These are phyloP conservation scores for Porites divaricata DNA, from an alignment of 92 coral and sea anemone genomes.

Conservation along the genomic window DNA sequence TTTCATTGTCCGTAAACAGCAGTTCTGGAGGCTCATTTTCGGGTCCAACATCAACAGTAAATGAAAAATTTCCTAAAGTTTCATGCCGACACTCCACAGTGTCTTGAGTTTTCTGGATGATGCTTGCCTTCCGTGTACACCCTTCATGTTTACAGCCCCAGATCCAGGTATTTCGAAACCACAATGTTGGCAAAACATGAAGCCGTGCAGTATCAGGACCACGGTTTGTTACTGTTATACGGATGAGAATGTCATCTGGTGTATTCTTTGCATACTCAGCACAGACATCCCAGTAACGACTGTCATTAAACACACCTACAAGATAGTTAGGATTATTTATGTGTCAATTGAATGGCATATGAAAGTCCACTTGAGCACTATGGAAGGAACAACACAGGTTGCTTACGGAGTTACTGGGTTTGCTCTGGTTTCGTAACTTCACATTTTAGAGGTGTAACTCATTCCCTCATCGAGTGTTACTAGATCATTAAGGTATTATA, in stretches of 20 bases:
- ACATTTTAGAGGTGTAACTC: too few relatives aligned
- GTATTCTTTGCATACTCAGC: conserved; percentile 98
- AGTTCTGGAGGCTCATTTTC: conserved; percentile 71
- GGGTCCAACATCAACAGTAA: conserved; percentile 84
- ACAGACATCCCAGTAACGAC: conserved; percentile 89
- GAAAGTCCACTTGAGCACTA: too few relatives aligned
- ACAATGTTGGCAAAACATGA: conserved; percentile 93
- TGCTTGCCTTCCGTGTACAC: conserved; percentile 86
- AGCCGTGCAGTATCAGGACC: conserved; percentile 89
- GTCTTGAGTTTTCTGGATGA: conserved; percentile 61
- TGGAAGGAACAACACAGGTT: too few relatives aligned
- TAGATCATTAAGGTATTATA: too few relatives aligned
- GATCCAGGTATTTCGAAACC: conserved; percentile 98
- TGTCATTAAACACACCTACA: conserved; percentile 83
- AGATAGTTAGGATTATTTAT: too few relatives aligned
- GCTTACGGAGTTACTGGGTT: too few relatives aligned
- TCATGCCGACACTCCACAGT: conserved; percentile 88
- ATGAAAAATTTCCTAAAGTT: conserved; percentile 80
- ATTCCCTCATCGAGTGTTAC: too few relatives aligned
- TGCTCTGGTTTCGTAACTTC: too few relatives aligned
- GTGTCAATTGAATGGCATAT: too few relatives aligned
- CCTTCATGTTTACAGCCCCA: conserved; percentile 99
- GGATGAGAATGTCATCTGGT: conserved; percentile 89
- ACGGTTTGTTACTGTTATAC: conserved; percentile 87
- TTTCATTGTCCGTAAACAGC: conserved; percentile 96